Percentiles rank a stretch among this genome's conserved stretches.
Conservation (phyloP, 2,888 invertebrate species). For the Ditula angustiorana region DNA sequence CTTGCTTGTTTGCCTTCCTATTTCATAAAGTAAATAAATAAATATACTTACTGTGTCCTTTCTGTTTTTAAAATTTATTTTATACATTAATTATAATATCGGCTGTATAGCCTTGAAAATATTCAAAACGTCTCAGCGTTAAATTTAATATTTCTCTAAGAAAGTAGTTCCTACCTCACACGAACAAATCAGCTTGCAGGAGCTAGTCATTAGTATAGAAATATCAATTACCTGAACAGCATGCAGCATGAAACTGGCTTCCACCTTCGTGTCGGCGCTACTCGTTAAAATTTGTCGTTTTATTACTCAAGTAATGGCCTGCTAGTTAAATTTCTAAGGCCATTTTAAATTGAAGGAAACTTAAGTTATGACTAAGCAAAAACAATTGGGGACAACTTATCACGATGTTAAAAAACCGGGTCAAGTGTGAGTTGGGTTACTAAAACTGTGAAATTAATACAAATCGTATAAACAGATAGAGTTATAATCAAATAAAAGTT, state of each 20-base stretch:
- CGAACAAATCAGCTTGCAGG: neutral
- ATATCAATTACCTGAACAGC: neutral
- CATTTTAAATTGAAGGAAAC: neutral
- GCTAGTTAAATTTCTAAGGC: neutral
- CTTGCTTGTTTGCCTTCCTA: too few relatives aligned
- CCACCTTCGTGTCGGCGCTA: neutral
- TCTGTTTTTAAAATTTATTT: too few relatives aligned
- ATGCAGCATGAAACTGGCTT: neutral
- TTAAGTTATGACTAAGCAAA: neutral
- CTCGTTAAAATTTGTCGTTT: neutral
- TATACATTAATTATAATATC: too few relatives aligned
- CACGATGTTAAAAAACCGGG: too few relatives aligned
- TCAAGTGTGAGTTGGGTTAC: too few relatives aligned
- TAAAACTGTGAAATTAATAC: too few relatives aligned
- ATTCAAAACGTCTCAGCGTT: too few relatives aligned
- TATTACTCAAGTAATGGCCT: neutral
- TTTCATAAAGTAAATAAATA: too few relatives aligned
- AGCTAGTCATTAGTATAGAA: neutral
- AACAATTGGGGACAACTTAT: neutral
- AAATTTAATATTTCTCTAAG: neutral
- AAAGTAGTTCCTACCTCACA: neutral
- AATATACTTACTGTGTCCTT: too few relatives aligned
- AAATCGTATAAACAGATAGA: too few relatives aligned
- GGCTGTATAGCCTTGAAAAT: too few relatives aligned
- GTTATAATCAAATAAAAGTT: too few relatives aligned